Conservation (phyloP, 2,888 invertebrate species). For the Agrochola lychnidis region DNA sequence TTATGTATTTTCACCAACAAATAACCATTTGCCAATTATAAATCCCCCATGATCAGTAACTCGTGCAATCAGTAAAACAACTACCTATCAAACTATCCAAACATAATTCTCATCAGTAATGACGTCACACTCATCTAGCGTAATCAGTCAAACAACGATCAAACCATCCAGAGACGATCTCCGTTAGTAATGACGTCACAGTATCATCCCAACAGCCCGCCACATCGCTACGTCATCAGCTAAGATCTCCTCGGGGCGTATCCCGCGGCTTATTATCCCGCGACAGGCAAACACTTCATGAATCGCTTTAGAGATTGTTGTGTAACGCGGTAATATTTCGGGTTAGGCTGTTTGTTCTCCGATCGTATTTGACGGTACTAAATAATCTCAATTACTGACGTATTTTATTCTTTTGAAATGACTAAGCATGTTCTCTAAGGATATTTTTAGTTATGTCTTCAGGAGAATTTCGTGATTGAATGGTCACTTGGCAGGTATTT, state of each 20-base stretch:
- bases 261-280: conserved; percentile 53
- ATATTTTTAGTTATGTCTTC: conserved; percentile 2
- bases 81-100: neutral
- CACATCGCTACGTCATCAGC: conserved; percentile 55
- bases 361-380: conserved; percentile 34
- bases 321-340: conserved; percentile 40
- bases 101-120: neutral
- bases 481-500: conserved; percentile 1
- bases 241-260: conserved; percentile 32
- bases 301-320: conserved; percentile 53
- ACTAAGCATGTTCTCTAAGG: neutral
- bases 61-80: neutral
- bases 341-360: conserved; percentile 40
- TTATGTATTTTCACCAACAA: neutral
- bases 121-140: neutral
- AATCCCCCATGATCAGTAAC: neutral
- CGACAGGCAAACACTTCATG: conserved; percentile 55
- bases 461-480: neutral
- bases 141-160: conserved; percentile 2
- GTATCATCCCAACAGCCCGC: neutral
- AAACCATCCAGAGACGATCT: conserved; percentile 4
- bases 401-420: conserved; percentile 24
- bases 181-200: conserved; percentile 22
- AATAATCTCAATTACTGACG: conserved; percentile 26
- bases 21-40: neutral